A percentile compares a stretch with the other conserved stretches of the same genome.
These are phyloP conservation scores for Latheticus oryzae DNA, from an alignment of 2,888 invertebrate species.

Conservation along the genomic window DNA sequence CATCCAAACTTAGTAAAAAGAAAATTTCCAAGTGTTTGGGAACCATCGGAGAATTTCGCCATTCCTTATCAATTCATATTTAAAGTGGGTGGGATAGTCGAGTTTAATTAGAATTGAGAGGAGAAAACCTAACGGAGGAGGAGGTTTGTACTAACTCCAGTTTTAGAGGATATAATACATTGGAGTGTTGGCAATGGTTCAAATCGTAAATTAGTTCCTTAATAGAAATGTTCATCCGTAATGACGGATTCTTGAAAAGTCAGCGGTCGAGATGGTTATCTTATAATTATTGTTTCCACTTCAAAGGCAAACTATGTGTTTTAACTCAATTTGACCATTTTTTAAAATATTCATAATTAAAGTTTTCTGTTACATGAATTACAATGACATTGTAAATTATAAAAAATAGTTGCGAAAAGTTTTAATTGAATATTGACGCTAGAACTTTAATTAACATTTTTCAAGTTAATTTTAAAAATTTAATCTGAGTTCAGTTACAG, in stretches of 20 bases:
- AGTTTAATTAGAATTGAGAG: slow-evolving; percentile 33
- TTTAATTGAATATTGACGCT: too few relatives aligned
- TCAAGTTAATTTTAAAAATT: too few relatives aligned
- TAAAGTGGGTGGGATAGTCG: slow-evolving; percentile 22
- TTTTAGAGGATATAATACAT: slow-evolving; percentile 30
- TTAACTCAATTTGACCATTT: too few relatives aligned
- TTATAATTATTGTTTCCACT: slow-evolving; percentile 14
- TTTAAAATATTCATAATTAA: too few relatives aligned
- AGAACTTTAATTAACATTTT: too few relatives aligned
- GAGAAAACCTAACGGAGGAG: slow-evolving; percentile 16
- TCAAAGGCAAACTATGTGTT: too few relatives aligned
- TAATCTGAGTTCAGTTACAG: too few relatives aligned
- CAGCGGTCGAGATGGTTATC: slow-evolving; percentile 16
- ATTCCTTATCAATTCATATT: slow-evolving; percentile 32
- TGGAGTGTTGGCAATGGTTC: slow-evolving; percentile 28
- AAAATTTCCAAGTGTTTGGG: slow-evolving; percentile 17
- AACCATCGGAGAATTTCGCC: slow-evolving; percentile 21
- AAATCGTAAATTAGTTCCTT: slow-evolving; percentile 34
- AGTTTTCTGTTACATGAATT: too few relatives aligned
- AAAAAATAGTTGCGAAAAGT: too few relatives aligned
- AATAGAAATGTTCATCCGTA: slow-evolving; percentile 32
- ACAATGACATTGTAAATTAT: too few relatives aligned
- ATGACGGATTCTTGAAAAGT: slow-evolving; percentile 30
- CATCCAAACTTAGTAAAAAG: too few relatives aligned
- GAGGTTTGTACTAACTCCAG: slow-evolving; percentile 14